Evolutionary conservation across 2,888 invertebrate genomes (phyloP).

Genomic region (Hirtodrosophila trivittata): DNA sequence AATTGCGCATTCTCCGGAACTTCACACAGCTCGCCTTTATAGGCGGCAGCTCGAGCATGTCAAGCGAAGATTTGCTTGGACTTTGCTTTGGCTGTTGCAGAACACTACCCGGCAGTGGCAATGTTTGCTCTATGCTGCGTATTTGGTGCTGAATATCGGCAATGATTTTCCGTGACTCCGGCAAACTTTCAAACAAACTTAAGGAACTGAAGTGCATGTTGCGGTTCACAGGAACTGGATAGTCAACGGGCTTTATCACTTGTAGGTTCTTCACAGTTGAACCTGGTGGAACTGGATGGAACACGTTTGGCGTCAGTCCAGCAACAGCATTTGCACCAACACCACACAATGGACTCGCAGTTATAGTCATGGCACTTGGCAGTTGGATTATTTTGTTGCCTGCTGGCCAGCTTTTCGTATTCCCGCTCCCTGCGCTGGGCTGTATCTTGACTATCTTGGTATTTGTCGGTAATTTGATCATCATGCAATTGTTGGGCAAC

Average conservation of each 20-base stretch:
- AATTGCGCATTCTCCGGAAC: slow-evolving; percentile 40
- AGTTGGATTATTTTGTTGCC: slow-evolving; percentile 20
- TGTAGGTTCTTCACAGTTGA: not conserved
- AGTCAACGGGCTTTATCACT: no score
- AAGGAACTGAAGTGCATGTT: slow-evolving; percentile 43
- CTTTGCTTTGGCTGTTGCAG: slow-evolving; percentile 32
- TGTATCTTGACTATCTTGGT: slow-evolving; percentile 56
- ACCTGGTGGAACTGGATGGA: not conserved
- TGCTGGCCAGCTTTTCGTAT: slow-evolving; percentile 15
- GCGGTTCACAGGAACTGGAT: slow-evolving; percentile 23
- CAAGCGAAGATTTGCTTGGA: not conserved
- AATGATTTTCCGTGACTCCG: slow-evolving; percentile 72
- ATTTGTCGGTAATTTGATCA: slow-evolving; percentile 56
- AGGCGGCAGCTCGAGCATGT: slow-evolving; percentile 16
- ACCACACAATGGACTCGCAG: not conserved
- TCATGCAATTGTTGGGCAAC: slow-evolving; percentile 58
- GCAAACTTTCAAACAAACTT: slow-evolving; percentile 59
- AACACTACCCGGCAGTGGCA: slow-evolving; percentile 58
- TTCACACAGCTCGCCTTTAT: slow-evolving; percentile 10
- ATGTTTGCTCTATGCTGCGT: slow-evolving; percentile 53
- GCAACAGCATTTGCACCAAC: not conserved
- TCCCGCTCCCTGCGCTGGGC: not conserved
- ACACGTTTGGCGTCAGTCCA: not conserved
- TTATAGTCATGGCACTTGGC: slow-evolving; percentile 15
- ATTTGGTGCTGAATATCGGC: slow-evolving; percentile 70